Conservation (phyloP, 2,797 vertebrate species). For the Poliocrania exsul region DNA sequence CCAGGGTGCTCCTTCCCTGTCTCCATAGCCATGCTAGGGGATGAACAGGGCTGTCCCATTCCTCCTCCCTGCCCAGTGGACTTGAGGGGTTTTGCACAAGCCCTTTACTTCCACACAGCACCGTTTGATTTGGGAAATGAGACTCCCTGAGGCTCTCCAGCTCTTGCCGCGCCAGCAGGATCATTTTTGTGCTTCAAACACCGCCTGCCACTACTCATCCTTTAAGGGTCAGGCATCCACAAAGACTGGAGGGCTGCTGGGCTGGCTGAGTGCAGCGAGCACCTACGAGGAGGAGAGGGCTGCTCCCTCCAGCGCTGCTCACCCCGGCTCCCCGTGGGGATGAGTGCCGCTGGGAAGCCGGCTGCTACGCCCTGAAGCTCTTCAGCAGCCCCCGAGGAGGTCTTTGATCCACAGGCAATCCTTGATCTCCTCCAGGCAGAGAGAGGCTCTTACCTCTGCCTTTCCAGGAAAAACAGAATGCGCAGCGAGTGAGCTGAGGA, state of each 20-base stretch:
- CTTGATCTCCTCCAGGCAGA: slow-evolving; percentile 3
- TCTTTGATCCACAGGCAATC: slow-evolving; percentile 4
- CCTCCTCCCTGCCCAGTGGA: neutral
- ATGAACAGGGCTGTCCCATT: neutral
- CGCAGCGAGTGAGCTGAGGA: accelerated
- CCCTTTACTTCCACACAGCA: neutral
- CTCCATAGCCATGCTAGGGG: accelerated
- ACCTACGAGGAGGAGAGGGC: neutral
- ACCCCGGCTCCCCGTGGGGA: neutral
- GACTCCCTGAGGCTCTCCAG: neutral
- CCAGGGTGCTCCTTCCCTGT: neutral
- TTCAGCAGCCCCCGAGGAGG: slow-evolving; percentile 5
- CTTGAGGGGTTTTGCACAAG: neutral
- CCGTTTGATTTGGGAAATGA: neutral
- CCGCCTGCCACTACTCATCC: slow-evolving; percentile 11
- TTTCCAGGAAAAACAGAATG: neutral
- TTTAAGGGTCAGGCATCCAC: slow-evolving; percentile 2
- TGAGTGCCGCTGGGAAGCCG: neutral
- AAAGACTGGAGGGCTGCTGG: neutral
- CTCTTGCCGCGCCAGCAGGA: neutral
- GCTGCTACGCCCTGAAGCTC: neutral
- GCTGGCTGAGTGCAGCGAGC: neutral
- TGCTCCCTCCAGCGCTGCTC: neutral
- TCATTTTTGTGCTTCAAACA: slow-evolving; percentile 12
- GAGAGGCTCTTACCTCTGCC: neutral